These are phyloP conservation scores for Forpus xanthops DNA, from an alignment of 2,797 vertebrate species.

Conservation along the genomic window DNA sequence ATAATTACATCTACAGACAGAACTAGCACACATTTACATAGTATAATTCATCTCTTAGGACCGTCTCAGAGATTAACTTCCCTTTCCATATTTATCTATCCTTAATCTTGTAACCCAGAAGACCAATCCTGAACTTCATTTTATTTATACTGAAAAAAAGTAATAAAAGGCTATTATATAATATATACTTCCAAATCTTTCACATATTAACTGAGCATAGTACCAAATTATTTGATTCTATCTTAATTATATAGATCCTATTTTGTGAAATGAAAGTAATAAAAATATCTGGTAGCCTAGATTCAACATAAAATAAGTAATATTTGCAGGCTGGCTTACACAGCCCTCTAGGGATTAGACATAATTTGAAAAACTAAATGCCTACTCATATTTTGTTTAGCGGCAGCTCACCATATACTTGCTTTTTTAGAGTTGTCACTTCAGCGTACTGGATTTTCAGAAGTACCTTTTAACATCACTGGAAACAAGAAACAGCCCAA, in stretches of 20 bases:
- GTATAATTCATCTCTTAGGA: background rate
- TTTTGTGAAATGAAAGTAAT: background rate
- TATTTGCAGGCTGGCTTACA: background rate
- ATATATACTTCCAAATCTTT: background rate
- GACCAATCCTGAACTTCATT: background rate
- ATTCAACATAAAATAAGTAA: background rate
- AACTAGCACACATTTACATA: slow-evolving; percentile 42
- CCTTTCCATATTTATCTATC: background rate
- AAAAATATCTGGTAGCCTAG: background rate
- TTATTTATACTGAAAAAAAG: background rate
- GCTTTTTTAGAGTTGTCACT: slow-evolving; percentile 9
- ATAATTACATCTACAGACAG: slow-evolving; percentile 27
- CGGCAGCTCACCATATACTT: background rate
- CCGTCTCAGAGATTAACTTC: slow-evolving; percentile 7
- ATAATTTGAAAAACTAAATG: slow-evolving; percentile 42
- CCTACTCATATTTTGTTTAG: slow-evolving; percentile 29
- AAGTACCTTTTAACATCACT: slow-evolving; percentile 19
- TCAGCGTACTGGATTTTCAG: slow-evolving; percentile 9
- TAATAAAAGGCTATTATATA: background rate
- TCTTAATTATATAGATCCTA: background rate
- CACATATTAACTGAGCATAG: background rate
- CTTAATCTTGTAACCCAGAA: slow-evolving; percentile 1
- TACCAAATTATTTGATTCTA: background rate
- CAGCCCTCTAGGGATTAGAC: background rate
- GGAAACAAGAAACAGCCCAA: slow-evolving; percentile 1